Evolutionary conservation across 2,888 invertebrate genomes (phyloP).

Genomic region (Yponomeuta plumbellus): DNA sequence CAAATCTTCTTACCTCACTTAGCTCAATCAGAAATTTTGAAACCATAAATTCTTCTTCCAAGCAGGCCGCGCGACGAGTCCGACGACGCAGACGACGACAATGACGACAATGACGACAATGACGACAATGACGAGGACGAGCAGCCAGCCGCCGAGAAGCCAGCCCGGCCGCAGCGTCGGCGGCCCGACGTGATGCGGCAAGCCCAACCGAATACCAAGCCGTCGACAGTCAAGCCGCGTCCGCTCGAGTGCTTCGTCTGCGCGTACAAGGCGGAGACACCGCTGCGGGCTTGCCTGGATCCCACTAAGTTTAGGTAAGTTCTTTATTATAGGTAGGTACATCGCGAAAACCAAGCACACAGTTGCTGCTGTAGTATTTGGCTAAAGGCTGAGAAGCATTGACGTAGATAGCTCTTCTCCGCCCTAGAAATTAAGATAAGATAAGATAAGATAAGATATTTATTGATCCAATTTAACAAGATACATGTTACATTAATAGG

Average conservation of each 20-base stretch:
- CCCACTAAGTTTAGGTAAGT: slow-evolving; percentile 57
- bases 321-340: slow-evolving; percentile 2
- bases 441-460: too few species aligned
- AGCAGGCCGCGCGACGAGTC: slow-evolving; percentile 26
- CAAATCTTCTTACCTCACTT: slow-evolving; percentile 26
- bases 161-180: background rate
- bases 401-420: too few species aligned
- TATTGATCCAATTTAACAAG: too few species aligned
- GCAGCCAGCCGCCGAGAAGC: slow-evolving; percentile 9
- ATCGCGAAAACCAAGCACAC: background rate
- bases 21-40: too few species aligned
- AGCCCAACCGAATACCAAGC: background rate
- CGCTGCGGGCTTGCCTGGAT: slow-evolving; percentile 55
- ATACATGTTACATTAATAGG: too few species aligned
- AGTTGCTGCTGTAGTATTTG: too few species aligned
- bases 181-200: background rate
- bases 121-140: slow-evolving; percentile 46
- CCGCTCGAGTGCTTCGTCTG: slow-evolving; percentile 65
- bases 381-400: too few species aligned
- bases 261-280: slow-evolving; percentile 53
- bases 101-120: slow-evolving; percentile 33
- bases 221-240: slow-evolving; percentile 39
- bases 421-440: too few species aligned
- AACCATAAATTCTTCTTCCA: background rate
- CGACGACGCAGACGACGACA: slow-evolving; percentile 8